Base-by-base conservation (phyloP, 2,113 vertebrate species). In the Tragelaphus imberbis region DNA sequence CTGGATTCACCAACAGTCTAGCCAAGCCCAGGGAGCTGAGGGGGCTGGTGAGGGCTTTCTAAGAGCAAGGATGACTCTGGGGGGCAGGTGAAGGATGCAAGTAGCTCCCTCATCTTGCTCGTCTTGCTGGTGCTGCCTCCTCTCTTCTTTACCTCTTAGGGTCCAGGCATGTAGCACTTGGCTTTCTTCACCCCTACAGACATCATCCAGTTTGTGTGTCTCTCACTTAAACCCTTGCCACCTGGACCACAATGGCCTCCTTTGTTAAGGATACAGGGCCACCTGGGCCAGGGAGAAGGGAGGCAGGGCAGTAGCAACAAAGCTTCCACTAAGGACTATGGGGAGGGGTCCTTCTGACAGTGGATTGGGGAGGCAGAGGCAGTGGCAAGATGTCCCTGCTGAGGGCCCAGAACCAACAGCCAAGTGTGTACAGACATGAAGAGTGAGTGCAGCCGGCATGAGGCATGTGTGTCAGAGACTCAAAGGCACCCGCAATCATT, bases 371-470 rank as follows among this genome's bases (percentile, higher is more conserved):
- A 30, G n/a, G 25, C 9, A 2, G 28, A 77, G 11, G 36, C 23
- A 21, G 27, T 2, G 11, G 6, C 0, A 2, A 16, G 56, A 77
- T 17, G 55, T 27, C 28, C 40, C 33, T 1, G 10, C 1, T 2
- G 47, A 55, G 27, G 80, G 90, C 82, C 61, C 75, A 56, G 81
- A 30, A 55, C n/a, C 30, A 16, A 15, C 25, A 25, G 6, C 17
- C 36, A 27, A 44, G 23, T 2, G 5, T 49, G 5, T 1, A 40
- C 19, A 40, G 56, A 79, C 11, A 5, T 0, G 59, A 27, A 3
- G 3, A 0, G 13, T 12, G 17, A 10, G 8, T 4, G 19, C 59
- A 75, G 25, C 40, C 40, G 0, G n/a, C 28, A 19, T 0, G 13
- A 36, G 49, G 59, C 65, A 0, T 2, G 2, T 27, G 17, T 28